phyloP scores from a whole-genome alignment of 2,113 vertebrate genomes.

The Heterotis niloticus region DNA sequence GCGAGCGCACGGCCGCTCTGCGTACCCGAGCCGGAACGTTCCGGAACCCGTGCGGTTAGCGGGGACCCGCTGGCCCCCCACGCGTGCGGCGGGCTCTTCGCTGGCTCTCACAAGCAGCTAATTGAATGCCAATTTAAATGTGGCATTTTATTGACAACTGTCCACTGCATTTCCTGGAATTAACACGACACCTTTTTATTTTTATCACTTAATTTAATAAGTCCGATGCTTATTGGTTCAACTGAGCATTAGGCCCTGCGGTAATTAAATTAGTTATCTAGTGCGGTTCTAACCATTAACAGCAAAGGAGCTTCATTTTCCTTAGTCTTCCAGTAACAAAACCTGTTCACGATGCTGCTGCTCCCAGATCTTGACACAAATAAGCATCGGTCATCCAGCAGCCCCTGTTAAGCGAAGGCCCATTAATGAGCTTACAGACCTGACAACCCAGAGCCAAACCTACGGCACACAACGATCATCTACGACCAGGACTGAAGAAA shows the following conservation, averaged over 20 bases:
- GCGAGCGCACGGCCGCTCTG: not conserved
- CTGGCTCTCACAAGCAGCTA: conserved; percentile 6
- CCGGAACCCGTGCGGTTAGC: no score
- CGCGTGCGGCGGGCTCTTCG: not conserved
- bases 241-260: not conserved
- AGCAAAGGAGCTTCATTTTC: not conserved
- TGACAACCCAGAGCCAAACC: no score
- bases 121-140: conserved; percentile 16
- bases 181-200: not conserved
- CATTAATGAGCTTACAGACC: not conserved
- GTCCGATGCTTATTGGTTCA: not conserved
- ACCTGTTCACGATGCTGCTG: no score
- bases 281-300: not conserved
- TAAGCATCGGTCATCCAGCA: no score
- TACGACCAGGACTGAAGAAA: not conserved
- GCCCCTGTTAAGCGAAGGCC: not conserved
- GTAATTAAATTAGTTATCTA: no score
- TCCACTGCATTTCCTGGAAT: not conserved
- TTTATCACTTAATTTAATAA: conserved; percentile 4
- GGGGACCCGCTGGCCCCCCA: not conserved
- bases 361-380: no score
- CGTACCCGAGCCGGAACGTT: no score
- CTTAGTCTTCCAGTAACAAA: no score
- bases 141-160: not conserved
- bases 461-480: not conserved